These are phyloP conservation scores for Pachydiplax longipennis DNA, from an alignment of 2,888 invertebrate genomes.

Conservation along the genomic window DNA sequence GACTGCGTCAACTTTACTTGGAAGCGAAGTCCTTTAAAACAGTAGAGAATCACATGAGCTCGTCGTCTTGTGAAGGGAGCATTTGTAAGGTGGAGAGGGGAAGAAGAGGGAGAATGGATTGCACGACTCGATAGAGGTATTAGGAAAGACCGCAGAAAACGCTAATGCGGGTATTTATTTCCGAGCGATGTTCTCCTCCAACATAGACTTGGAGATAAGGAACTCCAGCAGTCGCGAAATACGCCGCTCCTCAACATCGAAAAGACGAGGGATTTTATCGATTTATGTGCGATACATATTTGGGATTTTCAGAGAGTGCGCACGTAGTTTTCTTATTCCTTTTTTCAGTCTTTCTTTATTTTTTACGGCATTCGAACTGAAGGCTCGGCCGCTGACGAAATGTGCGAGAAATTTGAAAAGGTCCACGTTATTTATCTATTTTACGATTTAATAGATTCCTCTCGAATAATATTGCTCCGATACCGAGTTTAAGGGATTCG, in stretches of 20 bases:
- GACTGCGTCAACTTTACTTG: not conserved
- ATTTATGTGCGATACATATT: too few relatives aligned
- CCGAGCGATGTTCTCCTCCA: not conserved
- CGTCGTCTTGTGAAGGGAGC: not conserved
- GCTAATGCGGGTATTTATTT: constrained; percentile 41
- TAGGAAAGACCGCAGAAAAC: constrained; percentile 29
- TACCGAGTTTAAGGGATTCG: too few relatives aligned
- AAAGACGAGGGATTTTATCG: too few relatives aligned
- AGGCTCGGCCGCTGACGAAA: too few relatives aligned
- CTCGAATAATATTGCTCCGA: too few relatives aligned
- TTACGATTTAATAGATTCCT: too few relatives aligned
- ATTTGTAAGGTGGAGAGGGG: not conserved
- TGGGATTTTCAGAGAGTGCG: too few relatives aligned
- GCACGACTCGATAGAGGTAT: constrained; percentile 29
- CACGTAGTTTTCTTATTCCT: too few relatives aligned
- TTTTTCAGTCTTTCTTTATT: too few relatives aligned
- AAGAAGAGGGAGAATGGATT: constrained; percentile 6
- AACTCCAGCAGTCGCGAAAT: not conserved
- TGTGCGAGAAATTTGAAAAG: too few relatives aligned
- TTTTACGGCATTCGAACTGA: too few relatives aligned
- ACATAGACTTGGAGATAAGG: not conserved
- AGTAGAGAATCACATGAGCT: constrained; percentile 3
- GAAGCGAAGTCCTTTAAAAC: constrained; percentile 16
- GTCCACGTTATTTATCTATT: too few relatives aligned
- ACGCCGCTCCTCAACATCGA: not conserved